Percentiles rank a stretch among this genome's conserved stretches.
Evolutionary conservation across 1,140 invertebrate species (phyloP).

Genomic region (Drosophila tsacasi): DNA sequence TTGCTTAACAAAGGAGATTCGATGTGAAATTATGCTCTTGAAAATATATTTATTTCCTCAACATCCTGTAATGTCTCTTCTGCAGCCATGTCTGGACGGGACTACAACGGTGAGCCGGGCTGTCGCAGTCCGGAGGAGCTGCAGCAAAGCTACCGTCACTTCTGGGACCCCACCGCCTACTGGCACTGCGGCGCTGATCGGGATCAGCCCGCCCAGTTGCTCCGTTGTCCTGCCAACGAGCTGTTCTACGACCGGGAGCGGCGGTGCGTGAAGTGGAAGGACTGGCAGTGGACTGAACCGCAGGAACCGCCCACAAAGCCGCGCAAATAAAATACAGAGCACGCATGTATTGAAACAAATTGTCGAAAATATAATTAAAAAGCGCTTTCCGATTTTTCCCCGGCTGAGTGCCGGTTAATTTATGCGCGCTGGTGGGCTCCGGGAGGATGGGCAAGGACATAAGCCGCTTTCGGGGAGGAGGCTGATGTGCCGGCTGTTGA

Average conservation of each 20-base stretch:
- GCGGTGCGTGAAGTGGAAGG: conserved; percentile 55
- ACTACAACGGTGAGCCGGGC: conserved; percentile 64
- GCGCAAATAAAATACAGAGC: conserved; percentile 40
- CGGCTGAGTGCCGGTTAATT: conserved; percentile 47
- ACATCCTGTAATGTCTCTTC: background rate
- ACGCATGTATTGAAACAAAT: conserved; percentile 57
- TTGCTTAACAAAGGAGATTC: background rate
- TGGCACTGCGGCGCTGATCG: conserved; percentile 43
- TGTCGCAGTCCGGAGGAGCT: conserved; percentile 44
- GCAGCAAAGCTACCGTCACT: conserved; percentile 50
- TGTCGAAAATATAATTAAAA: conserved; percentile 68
- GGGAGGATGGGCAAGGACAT: conserved; percentile 20
- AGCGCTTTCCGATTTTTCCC: conserved; percentile 41
- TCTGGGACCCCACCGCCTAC: conserved; percentile 61
- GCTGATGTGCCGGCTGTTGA: conserved; percentile 6
- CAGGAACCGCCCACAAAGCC: conserved; percentile 61
- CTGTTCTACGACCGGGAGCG: conserved; percentile 49
- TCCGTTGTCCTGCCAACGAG: conserved; percentile 49
- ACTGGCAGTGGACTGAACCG: conserved; percentile 63
- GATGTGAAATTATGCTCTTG: background rate
- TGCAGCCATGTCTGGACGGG: conserved; percentile 37
- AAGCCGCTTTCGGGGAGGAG: conserved; percentile 46
- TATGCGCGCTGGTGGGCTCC: conserved; percentile 20
- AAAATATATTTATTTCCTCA: background rate
- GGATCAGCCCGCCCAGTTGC: conserved; percentile 37